phyloP scores from a whole-genome alignment of 2,113 vertebrate species.

The Caloenas nicobarica region DNA sequence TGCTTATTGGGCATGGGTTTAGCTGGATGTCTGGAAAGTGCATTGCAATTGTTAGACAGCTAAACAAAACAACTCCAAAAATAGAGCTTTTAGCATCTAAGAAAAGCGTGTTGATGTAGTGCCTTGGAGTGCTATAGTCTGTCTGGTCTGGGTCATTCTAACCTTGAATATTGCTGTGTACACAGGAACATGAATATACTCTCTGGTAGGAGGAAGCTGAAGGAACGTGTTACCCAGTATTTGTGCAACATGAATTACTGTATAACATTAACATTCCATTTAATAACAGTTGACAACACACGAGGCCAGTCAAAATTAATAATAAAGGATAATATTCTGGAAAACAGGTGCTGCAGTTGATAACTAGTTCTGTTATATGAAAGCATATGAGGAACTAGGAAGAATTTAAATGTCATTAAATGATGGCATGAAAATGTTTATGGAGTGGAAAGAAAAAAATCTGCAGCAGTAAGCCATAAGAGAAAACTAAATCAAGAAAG shows the following conservation, averaged over 20 bases:
- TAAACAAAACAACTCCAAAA: background rate
- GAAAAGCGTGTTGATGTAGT: background rate
- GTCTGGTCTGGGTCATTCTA: background rate
- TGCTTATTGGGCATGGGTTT: background rate
- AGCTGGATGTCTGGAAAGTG: background rate
- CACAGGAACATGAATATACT: background rate
- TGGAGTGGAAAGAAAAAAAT: background rate
- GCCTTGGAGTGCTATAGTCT: background rate
- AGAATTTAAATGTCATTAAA: conserved; percentile 9
- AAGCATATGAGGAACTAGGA: background rate
- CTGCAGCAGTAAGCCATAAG: background rate
- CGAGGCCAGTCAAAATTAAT: background rate
- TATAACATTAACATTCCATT: background rate
- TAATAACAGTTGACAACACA: background rate
- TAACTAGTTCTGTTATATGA: background rate
- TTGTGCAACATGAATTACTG: background rate
- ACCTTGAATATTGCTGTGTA: background rate
- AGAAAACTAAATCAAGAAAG: background rate
- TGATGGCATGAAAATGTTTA: background rate
- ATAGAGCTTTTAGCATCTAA: background rate
- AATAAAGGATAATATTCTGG: background rate
- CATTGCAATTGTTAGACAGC: background rate
- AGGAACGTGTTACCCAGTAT: background rate
- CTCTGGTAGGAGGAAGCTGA: too few relatives aligned
- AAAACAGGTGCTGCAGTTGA: conserved; percentile 10